A percentile compares a stretch with the other conserved stretches of the same genome.
phyloP scores from a whole-genome alignment of 2,888 invertebrate species.

The Rhagonycha lutea region DNA sequence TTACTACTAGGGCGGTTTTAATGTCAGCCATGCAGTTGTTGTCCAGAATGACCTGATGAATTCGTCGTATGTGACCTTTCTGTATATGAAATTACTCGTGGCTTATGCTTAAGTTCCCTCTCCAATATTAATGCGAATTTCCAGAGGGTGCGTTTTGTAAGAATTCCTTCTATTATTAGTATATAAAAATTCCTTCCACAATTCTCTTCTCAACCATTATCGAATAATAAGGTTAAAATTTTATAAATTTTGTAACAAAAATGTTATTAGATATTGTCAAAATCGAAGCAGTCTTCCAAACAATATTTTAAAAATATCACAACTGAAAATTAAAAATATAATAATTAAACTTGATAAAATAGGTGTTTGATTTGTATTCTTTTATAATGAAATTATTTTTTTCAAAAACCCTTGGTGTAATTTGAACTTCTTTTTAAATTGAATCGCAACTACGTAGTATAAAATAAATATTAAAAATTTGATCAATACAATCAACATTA shows the following conservation, averaged over 20 bases:
- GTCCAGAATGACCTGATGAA: constrained; percentile 12
- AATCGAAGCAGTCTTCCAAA: neutral
- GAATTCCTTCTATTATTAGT: constrained; percentile 10
- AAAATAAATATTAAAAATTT: neutral
- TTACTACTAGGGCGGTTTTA: constrained; percentile 34
- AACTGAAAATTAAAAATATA: neutral
- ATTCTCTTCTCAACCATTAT: neutral
- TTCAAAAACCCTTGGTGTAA: neutral
- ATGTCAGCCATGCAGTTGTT: constrained; percentile 32
- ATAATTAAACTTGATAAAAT: neutral
- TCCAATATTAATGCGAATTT: constrained; percentile 17
- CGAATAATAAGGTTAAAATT: neutral
- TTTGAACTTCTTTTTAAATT: neutral
- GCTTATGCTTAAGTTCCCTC: neutral
- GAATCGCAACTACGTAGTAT: neutral
- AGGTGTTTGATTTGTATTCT: neutral
- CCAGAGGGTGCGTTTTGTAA: constrained; percentile 11
- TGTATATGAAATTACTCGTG: constrained; percentile 11
- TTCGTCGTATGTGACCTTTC: constrained; percentile 20
- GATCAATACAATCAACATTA: neutral
- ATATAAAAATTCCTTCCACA: constrained; percentile 15
- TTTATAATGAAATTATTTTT: neutral
- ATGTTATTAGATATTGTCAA: neutral
- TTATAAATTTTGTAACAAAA: neutral
- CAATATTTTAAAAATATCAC: neutral